Percentiles rank a stretch among this genome's conserved stretches.
These are phyloP conservation scores for Chaenocephalus aceratus DNA, from an alignment of 2,113 vertebrate genomes.

Conservation along the genomic window DNA sequence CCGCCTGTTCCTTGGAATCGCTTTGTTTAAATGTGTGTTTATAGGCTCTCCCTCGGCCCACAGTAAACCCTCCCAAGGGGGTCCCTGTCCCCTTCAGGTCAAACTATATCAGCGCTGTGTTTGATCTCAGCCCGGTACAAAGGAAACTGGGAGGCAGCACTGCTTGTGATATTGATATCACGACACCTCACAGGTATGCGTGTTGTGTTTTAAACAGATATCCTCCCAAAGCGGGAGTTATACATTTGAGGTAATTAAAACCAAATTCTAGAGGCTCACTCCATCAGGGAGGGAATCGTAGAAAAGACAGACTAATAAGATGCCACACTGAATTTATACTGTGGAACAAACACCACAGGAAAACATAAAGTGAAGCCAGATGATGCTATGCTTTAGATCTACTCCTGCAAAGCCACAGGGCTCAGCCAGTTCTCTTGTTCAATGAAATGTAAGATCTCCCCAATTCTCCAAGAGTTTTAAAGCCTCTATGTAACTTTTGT, in stretches of 20 bases:
- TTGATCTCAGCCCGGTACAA: constrained; percentile 56
- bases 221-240: not conserved
- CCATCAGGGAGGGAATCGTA: constrained; percentile 10
- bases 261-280: constrained; percentile 6
- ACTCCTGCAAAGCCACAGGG: not conserved
- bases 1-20: constrained; percentile 22
- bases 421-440: constrained; percentile 12
- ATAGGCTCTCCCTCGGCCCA: constrained; percentile 54
- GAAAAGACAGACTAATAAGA: constrained; percentile 18
- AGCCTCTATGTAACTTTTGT: constrained; percentile 7
- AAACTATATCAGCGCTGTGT: constrained; percentile 60
- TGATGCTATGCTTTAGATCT: not conserved
- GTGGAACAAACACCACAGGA: constrained; percentile 27
- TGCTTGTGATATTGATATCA: constrained; percentile 6
- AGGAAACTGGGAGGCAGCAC: constrained; percentile 20
- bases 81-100: constrained; percentile 54
- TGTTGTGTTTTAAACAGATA: constrained; percentile 5
- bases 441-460: constrained; percentile 11
- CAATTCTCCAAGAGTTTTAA: constrained; percentile 1
- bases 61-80: constrained; percentile 61
- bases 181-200: not conserved
- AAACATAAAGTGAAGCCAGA: constrained; percentile 36
- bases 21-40: constrained; percentile 61
- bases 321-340: constrained; percentile 1
- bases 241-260: constrained; percentile 33